Conservation (phyloP, 2,888 invertebrate genomes). For the Penaeus monodon region DNA sequence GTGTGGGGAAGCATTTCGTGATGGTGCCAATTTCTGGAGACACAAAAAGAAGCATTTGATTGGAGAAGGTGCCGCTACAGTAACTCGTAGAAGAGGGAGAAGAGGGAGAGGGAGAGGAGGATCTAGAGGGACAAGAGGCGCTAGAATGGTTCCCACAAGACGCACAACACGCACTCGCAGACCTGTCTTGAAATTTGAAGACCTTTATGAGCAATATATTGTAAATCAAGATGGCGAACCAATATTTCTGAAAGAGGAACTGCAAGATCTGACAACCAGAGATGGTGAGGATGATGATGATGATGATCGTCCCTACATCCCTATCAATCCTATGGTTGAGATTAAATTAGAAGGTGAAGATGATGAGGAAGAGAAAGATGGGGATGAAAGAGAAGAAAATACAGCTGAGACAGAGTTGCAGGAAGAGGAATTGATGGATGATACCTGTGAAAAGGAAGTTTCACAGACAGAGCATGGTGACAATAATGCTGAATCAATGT, state of each 20-base stretch:
- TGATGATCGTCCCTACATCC: conserved; percentile 34
- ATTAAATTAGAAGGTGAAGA: conserved; percentile 54
- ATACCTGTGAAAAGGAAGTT: not conserved
- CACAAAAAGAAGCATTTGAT: conserved; percentile 59
- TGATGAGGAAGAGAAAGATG: conserved; percentile 16
- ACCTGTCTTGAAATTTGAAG: conserved; percentile 36
- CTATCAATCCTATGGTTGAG: conserved; percentile 50
- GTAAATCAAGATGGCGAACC: conserved; percentile 9
- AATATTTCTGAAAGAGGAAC: conserved; percentile 37
- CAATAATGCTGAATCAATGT: no score
- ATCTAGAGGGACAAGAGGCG: conserved; percentile 15
- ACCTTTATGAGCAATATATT: conserved; percentile 33
- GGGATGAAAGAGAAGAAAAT: not conserved
- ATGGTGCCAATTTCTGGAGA: conserved; percentile 62
- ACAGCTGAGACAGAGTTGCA: not conserved
- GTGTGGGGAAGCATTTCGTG: conserved; percentile 62
- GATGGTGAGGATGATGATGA: conserved; percentile 20
- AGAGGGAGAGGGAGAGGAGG: conserved; percentile 38
- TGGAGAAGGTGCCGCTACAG: conserved; percentile 49
- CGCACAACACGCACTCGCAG: conserved; percentile 43
- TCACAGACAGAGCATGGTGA: no score
- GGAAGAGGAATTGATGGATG: not conserved
- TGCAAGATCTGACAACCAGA: conserved; percentile 21
- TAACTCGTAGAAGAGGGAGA: conserved; percentile 38
- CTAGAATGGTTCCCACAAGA: conserved; percentile 25